Percentiles rank a stretch among this genome's conserved stretches.
phyloP scores from a whole-genome alignment of 2,888 invertebrate genomes.

The Lasioglossum morio region DNA sequence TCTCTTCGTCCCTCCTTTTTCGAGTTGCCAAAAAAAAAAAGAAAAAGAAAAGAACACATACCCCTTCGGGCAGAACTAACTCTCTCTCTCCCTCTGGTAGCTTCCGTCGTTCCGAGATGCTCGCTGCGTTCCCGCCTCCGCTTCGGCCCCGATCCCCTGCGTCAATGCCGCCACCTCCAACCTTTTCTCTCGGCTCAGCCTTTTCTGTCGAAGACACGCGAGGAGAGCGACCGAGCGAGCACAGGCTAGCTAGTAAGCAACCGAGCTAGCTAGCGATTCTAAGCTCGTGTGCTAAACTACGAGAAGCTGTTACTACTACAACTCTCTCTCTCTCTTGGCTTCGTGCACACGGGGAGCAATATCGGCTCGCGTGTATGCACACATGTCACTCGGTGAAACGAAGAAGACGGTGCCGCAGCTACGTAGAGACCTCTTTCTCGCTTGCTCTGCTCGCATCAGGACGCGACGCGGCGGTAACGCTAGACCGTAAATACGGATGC shows the following conservation, averaged over 20 bases:
- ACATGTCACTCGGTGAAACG: not conserved
- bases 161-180: slow-evolving; percentile 54
- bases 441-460: slow-evolving; percentile 3
- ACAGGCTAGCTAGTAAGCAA: not conserved
- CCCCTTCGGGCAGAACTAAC: slow-evolving; percentile 66
- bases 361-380: slow-evolving; percentile 35
- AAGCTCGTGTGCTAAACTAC: slow-evolving; percentile 33
- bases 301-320: not conserved
- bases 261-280: not conserved
- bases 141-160: slow-evolving; percentile 29
- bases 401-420: slow-evolving; percentile 17
- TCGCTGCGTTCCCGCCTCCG: slow-evolving; percentile 59
- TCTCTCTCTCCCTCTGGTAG: slow-evolving; percentile 47
- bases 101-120: slow-evolving; percentile 72
- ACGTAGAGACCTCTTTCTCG: not conserved
- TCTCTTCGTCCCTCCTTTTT: slow-evolving; percentile 57
- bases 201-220: slow-evolving; percentile 47
- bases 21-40: slow-evolving; percentile 63
- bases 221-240: not conserved
- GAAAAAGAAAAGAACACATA: too few species aligned
- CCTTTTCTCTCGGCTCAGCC: slow-evolving; percentile 34
- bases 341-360: slow-evolving; percentile 16
- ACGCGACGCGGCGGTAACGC: slow-evolving; percentile 3
- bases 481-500: slow-evolving; percentile 60
- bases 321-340: not conserved